These are phyloP conservation scores for Darevskia nairensis DNA, from an alignment of 2,797 vertebrate genomes.

Conservation along the genomic window DNA sequence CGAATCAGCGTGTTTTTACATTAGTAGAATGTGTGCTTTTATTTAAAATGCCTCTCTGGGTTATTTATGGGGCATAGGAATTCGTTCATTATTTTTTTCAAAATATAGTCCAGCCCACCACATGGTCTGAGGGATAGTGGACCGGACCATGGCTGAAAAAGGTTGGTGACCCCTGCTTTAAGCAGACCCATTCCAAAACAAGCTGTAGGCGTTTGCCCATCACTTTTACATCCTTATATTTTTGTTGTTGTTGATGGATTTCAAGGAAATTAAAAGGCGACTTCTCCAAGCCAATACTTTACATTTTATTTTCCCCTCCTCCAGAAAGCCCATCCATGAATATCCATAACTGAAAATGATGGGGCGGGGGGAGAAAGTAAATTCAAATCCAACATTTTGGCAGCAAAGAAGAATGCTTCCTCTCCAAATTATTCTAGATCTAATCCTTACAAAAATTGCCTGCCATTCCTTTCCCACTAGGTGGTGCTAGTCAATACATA, in stretches of 20 bases:
- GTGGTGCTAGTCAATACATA: conserved; percentile 2
- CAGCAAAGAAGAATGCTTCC: not conserved
- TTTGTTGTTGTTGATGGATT: not conserved
- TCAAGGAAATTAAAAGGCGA: not conserved
- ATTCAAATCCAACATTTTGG: not conserved
- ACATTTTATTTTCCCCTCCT: not conserved
- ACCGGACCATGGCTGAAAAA: too few relatives aligned
- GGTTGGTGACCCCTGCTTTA: not conserved
- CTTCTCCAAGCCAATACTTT: not conserved
- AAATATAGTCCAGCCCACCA: too few relatives aligned
- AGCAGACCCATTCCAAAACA: not conserved
- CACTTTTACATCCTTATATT: not conserved
- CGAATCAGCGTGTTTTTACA: too few relatives aligned
- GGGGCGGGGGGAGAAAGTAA: not conserved
- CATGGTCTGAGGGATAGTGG: too few relatives aligned
- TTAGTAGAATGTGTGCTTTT: too few relatives aligned
- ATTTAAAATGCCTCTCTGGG: too few relatives aligned
- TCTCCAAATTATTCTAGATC: not conserved
- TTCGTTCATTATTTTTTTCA: too few relatives aligned
- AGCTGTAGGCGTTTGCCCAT: too few relatives aligned
- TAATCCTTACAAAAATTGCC: not conserved
- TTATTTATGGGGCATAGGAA: too few relatives aligned
- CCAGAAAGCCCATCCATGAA: not conserved
- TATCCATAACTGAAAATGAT: not conserved
- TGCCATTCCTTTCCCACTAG: not conserved